Evolutionary conservation across 2,888 invertebrate genomes (phyloP), one percentile per base, ranked within the genome.

Genomic region (Apamea sordens): DNA sequence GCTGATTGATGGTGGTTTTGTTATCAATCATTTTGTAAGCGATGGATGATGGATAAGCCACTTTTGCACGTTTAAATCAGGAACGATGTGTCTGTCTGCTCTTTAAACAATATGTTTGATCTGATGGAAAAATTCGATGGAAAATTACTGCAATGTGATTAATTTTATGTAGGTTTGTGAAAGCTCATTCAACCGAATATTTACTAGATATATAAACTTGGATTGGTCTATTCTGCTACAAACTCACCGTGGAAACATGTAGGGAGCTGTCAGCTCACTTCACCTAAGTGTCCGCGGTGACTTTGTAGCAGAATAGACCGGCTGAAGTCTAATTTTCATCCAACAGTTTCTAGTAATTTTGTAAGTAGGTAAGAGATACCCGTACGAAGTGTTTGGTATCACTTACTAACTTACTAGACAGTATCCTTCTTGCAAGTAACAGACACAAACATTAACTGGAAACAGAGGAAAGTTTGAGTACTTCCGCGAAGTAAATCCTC

Each of bases 21-120:
- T 69, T 75, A 75, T 69, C 80, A 28, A 80, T 75, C 63, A 69
- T 56, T 74, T 65, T 28, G 68, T 75, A 24, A 69, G 80, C 68
- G 8, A 73, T 67, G 61, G 15, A 2, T 61, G 68, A 2, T 68
- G 53, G n/a, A 1, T 63, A 53, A 3, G 15, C 44, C 32, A 63
- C 36, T 28, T 79, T 24, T 63, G 36, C 24, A 8, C 47, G 41
- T 36, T 28, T 50, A 21, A 59, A 79, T 77, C 53, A 68, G 50
- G 24, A 53, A 53, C 69, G 18, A 36, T 50, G 7, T 24, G 28
- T 59, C 32, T 56, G 24, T 24, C 24, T 36, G 10, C 18, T 53
- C 32, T 47, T 24, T 8, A 18, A 71, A 28, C 28, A 65, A 79
- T 77, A 41, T n/a, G 11, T 24, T 36, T 41, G 28, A 5, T 18